These are phyloP conservation scores for Ageneiosus marmoratus DNA, from an alignment of 2,113 vertebrate genomes.

Conservation along the genomic window DNA sequence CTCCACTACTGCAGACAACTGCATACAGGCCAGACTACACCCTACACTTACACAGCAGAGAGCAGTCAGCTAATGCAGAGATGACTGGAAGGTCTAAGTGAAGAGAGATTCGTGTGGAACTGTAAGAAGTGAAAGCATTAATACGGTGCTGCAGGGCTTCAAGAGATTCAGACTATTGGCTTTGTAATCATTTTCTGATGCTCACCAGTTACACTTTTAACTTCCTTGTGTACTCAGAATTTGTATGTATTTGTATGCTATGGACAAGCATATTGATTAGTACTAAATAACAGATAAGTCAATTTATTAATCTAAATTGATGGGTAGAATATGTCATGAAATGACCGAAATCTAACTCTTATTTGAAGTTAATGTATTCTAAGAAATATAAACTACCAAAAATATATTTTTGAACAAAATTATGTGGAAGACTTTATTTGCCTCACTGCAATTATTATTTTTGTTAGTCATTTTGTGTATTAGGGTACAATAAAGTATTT, in stretches of 20 bases:
- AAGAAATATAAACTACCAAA: neutral
- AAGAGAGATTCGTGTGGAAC: slow-evolving; percentile 4
- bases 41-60: slow-evolving; percentile 9
- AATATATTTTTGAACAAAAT: neutral
- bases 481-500: neutral
- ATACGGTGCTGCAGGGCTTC: slow-evolving; percentile 21
- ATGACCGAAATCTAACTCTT: neutral
- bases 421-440: too few species aligned
- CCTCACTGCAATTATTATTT: too few species aligned
- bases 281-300: neutral
- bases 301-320: neutral
- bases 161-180: slow-evolving; percentile 19
- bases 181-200: slow-evolving; percentile 14
- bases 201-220: slow-evolving; percentile 3
- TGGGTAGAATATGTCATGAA: neutral
- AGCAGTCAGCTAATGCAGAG: slow-evolving; percentile 60
- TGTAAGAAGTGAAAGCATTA: slow-evolving; percentile 29
- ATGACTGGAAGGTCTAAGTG: slow-evolving; percentile 37
- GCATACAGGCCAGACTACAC: neutral
- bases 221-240: neutral
- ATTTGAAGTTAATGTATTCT: too few species aligned
- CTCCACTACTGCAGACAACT: neutral
- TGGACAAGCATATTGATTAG: neutral
- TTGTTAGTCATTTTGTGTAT: too few species aligned
- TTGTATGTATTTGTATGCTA: neutral